A percentile compares a stretch with the other conserved stretches of the same genome.
These are phyloP conservation scores for Synanthedon myopaeformis DNA, from an alignment of 2,888 invertebrate genomes.

Conservation along the genomic window DNA sequence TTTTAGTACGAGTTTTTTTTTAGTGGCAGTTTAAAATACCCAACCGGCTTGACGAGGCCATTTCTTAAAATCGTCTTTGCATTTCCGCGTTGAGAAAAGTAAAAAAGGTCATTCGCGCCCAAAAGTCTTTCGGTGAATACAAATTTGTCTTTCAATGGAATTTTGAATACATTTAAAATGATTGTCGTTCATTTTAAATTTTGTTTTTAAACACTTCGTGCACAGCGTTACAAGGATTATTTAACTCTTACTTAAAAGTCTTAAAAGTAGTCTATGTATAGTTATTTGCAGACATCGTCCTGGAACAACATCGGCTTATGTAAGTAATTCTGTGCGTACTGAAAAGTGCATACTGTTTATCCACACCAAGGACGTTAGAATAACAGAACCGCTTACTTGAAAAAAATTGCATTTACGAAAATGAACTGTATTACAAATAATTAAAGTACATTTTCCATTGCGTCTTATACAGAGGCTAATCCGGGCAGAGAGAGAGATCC, in stretches of 20 bases:
- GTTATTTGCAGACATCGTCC: too few species aligned
- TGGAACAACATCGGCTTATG: too few species aligned
- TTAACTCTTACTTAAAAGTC: neutral
- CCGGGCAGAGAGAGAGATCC: too few species aligned
- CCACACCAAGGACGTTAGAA: too few species aligned
- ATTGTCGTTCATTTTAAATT: conserved; percentile 22
- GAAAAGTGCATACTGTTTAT: too few species aligned
- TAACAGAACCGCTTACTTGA: too few species aligned
- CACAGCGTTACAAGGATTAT: neutral
- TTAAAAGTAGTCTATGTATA: too few species aligned
- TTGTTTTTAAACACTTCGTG: neutral
- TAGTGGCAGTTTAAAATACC: conserved; percentile 46
- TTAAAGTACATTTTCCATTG: too few species aligned
- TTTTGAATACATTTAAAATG: conserved; percentile 22
- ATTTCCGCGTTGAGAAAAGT: conserved; percentile 62
- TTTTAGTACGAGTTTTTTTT: conserved; percentile 59
- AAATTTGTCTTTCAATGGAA: conserved; percentile 18
- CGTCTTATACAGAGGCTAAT: too few species aligned
- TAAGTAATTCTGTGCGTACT: too few species aligned
- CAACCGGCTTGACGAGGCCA: conserved; percentile 53
- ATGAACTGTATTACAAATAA: too few species aligned
- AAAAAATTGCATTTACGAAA: too few species aligned
- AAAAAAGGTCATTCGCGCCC: conserved; percentile 55
- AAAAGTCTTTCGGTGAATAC: conserved; percentile 27
- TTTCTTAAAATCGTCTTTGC: conserved; percentile 57